Base-by-base conservation (phyloP, 2,113 vertebrate species). In the Heptranchias perlo region DNA sequence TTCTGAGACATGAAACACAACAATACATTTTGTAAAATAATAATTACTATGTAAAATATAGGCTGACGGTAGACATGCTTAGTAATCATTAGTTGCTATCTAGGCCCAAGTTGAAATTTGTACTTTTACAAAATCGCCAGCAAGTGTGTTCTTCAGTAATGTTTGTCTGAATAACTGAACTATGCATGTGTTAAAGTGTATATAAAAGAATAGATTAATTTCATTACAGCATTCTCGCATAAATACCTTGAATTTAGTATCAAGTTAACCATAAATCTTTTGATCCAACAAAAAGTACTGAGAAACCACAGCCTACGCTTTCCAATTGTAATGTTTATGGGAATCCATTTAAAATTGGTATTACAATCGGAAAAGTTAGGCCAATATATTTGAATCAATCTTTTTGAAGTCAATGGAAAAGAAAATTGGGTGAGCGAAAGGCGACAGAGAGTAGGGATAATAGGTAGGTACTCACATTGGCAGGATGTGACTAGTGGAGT, bases 271-370 rank as follows among this genome's bases (percentile, higher is more conserved):
- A 87, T 49, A 87, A 87, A 52, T 4, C 49, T 52, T 49, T n/a
- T 58, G 28, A 89, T 89, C 47, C 49, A 89, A 89, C 86, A 92
- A 62, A 92, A 61, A 93, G 35, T 93, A 58, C 16, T 93, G 61
- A 18, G 11, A 92, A 92, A 92, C 49, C 54, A 92, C 28, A 18
- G 54, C n/a, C n/a, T n/a, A n/a, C n/a, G n/a, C n/a, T 64, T 93
- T 49, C 47, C 49, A 35, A 49, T 52, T 47, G 16, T 87, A 25
- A 49, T 52, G 18, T 25, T 52, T 52, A 52, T 87, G 47, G 84
- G 23, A 87, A 49, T 25, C 49, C 84, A 28, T 10, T 28, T 87
- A 0, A 87, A 87, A 49, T 31, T 31, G 67, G 25, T 69, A 69
- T 31, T 52, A 87, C 1, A 25, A 49, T 25, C 0, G 82, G 21